Conservation (phyloP, 1,140 invertebrate genomes). For the Stegodyphus mimosarum region DNA sequence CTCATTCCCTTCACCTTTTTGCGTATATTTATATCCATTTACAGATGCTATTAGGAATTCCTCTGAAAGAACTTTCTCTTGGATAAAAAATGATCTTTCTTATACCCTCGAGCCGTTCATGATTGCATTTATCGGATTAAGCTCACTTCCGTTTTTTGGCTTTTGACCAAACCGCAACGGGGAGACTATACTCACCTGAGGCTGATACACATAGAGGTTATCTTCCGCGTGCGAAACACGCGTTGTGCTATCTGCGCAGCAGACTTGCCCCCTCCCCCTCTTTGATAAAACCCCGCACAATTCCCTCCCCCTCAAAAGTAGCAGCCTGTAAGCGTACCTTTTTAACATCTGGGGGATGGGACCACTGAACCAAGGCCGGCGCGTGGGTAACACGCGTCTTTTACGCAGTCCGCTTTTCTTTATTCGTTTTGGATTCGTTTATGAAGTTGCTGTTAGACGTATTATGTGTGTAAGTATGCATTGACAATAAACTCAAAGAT, state of each 20-base stretch:
- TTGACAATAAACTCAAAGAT: too few relatives aligned
- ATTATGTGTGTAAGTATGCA: too few relatives aligned
- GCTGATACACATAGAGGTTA: neutral
- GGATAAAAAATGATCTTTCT: too few relatives aligned
- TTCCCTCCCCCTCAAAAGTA: neutral
- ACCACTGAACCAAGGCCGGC: slow-evolving; percentile 34
- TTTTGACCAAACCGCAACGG: neutral
- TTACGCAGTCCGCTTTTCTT: neutral
- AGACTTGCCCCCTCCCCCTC: neutral
- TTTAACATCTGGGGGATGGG: slow-evolving; percentile 44
- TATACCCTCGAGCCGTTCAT: too few relatives aligned
- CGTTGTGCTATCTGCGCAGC: slow-evolving; percentile 2
- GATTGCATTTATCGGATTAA: too few relatives aligned
- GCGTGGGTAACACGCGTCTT: slow-evolving; percentile 40
- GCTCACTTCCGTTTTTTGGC: too few relatives aligned
- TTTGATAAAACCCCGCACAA: too few relatives aligned
- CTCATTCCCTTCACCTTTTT: too few relatives aligned
- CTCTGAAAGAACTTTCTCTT: too few relatives aligned
- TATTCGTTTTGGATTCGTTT: neutral
- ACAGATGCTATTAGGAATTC: too few relatives aligned
- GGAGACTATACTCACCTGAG: neutral
- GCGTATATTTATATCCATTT: too few relatives aligned
- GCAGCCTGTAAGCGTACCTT: slow-evolving; percentile 49
- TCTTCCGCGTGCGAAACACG: slow-evolving; percentile 48
- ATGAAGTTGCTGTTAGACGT: neutral